phyloP scores from a whole-genome alignment of 2,113 vertebrate genomes.

The Laticauda laticaudata region DNA sequence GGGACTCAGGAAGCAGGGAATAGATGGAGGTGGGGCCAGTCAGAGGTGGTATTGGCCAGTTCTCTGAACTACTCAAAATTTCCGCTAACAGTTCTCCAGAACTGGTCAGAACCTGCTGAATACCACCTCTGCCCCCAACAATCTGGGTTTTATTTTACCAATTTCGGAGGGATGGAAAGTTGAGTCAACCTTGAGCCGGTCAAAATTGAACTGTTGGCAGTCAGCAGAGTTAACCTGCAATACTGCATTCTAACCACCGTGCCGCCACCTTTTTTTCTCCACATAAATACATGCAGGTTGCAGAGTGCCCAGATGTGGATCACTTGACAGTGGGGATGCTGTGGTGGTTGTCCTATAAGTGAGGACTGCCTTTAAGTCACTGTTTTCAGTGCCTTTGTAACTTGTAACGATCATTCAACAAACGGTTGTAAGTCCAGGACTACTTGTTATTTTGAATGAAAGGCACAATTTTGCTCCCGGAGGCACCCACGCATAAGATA shows the following conservation, averaged over 20 bases:
- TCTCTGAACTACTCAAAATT: no score
- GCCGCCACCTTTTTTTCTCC: background rate
- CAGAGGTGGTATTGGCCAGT: no score
- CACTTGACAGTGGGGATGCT: background rate
- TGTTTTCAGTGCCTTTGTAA: background rate
- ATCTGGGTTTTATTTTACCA: background rate
- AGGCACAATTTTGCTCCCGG: no score
- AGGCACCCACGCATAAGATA: background rate
- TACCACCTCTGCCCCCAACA: background rate
- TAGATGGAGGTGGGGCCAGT: no score
- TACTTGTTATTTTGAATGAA: background rate
- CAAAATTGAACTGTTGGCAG: background rate
- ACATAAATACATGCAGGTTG: background rate
- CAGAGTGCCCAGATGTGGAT: background rate
- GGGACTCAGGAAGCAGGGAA: no score
- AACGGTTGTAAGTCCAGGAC: background rate
- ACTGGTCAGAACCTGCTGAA: no score
- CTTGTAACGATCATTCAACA: background rate
- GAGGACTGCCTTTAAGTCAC: background rate
- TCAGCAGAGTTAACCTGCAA: background rate
- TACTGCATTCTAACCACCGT: background rate
- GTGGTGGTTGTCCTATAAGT: background rate
- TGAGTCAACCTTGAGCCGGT: background rate
- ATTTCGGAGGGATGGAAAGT: background rate
- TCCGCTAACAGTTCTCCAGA: no score